Evolutionary conservation across 2,888 invertebrate species (phyloP).

Genomic region (Anagyrus pseudococci): DNA sequence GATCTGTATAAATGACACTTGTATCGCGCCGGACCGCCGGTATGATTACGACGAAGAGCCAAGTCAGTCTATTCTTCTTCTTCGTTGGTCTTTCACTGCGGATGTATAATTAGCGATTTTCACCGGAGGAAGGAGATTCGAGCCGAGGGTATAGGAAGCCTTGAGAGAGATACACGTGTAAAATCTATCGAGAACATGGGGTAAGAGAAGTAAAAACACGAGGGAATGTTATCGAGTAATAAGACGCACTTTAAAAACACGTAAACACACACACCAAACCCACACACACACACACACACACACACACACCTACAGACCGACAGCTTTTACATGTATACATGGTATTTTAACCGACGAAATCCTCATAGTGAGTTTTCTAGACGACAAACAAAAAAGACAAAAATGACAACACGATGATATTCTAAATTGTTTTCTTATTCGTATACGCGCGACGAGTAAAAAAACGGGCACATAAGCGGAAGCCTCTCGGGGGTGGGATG

Average conservation of each 20-base stretch:
- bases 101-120: slow-evolving; percentile 10
- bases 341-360: no score
- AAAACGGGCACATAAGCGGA: slow-evolving; percentile 14
- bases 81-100: slow-evolving; percentile 21
- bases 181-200: slow-evolving; percentile 1
- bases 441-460: slow-evolving; percentile 8
- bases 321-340: no score
- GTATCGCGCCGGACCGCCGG: no score
- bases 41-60: slow-evolving; percentile 2
- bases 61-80: slow-evolving; percentile 27
- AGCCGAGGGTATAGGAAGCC: no score
- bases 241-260: no score
- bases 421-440: slow-evolving; percentile 28
- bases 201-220: background rate
- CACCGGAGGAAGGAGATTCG: slow-evolving; percentile 32
- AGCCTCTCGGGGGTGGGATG: no score
- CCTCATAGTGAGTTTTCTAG: slow-evolving; percentile 27
- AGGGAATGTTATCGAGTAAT: no score
- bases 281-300: no score
- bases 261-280: no score
- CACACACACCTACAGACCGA: no score
- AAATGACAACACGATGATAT: slow-evolving; percentile 15
- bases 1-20: no score
- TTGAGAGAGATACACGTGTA: slow-evolving; percentile 6
- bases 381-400: slow-evolving; percentile 4